Base-by-base conservation (phyloP, 2,797 vertebrate genomes). In the Sternarchorhynchus goeldii region DNA sequence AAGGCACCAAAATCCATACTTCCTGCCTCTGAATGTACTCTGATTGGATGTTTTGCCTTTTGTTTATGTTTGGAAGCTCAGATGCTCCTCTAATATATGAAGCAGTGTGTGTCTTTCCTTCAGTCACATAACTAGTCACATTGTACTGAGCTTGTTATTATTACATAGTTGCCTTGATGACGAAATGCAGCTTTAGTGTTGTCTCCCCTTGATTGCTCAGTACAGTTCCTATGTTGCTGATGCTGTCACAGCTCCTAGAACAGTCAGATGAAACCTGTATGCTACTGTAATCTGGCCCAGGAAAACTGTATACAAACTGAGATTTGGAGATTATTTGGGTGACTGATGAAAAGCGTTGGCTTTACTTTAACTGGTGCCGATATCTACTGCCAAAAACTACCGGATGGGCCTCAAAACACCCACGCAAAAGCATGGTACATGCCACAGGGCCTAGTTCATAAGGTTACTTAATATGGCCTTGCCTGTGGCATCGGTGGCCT, bases 401-500 rank as follows among this genome's bases (percentile, higher is more conserved):
- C 87, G 85, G 84, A 80, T 7, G 31, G 57, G 86, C 62, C 80
- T 41, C 29, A 10, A 25, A 68, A 29, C 69, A 66, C 74, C 75
- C 45, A 76, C n/a, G 29, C 50, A 76, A 57, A 45, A 32, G 41
- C 25, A 63, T 57, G 34, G 29, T n/a, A 25, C 29, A 56, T 10
- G n/a, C 79, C 73, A 73, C 63, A 64, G 2, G 45, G 29, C 41
- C 72, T 29, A 66, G 34, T 59, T 69, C 63, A 73, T 0, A 8
- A 62, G 39, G 55, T 73, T 68, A 45, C 72, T 76, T 73, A 68
- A 68, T 67, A 75, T 76, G 57, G 80, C 85, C 86, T 90, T 56
- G 77, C 45, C 86, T 76, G 62, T 87, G 85, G 87, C 81, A 76
- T 88, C 85, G 70, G 80, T 84, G 70, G 76, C 81, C 85, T 18